Conservation (phyloP, 2,888 invertebrate genomes). For the Amblyteles armatorius region DNA sequence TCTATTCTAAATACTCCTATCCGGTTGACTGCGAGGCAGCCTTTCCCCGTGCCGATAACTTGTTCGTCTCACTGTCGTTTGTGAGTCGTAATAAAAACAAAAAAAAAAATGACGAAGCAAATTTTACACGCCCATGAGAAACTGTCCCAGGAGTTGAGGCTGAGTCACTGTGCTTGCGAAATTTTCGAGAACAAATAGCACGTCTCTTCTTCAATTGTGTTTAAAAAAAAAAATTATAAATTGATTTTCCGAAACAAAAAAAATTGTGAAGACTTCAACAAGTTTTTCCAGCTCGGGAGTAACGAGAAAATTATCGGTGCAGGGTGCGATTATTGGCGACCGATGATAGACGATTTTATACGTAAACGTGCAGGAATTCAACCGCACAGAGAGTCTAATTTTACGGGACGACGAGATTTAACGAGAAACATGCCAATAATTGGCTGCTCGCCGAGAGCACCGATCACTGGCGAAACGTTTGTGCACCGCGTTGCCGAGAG, state of each 20-base stretch:
- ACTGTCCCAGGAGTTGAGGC: constrained; percentile 26
- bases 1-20: constrained; percentile 26
- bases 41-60: background rate
- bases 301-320: too few relatives aligned
- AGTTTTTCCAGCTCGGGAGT: background rate
- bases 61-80: constrained; percentile 23
- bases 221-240: background rate
- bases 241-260: background rate
- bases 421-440: constrained; percentile 18
- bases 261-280: background rate
- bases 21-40: constrained; percentile 24
- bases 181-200: constrained; percentile 32
- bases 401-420: too few relatives aligned
- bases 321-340: background rate
- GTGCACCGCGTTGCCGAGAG: constrained; percentile 13
- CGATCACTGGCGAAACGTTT: constrained; percentile 33
- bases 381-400: background rate
- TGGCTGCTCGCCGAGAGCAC: constrained; percentile 1
- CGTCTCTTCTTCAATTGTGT: background rate
- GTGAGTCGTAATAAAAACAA: constrained; percentile 17
- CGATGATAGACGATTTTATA: background rate
- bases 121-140: constrained; percentile 31
- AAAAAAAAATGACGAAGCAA: constrained; percentile 44
- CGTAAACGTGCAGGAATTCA: background rate
- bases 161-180: constrained; percentile 12